phyloP scores from a whole-genome alignment of 2,113 vertebrate genomes.

The Tricholaema leucomelas region DNA sequence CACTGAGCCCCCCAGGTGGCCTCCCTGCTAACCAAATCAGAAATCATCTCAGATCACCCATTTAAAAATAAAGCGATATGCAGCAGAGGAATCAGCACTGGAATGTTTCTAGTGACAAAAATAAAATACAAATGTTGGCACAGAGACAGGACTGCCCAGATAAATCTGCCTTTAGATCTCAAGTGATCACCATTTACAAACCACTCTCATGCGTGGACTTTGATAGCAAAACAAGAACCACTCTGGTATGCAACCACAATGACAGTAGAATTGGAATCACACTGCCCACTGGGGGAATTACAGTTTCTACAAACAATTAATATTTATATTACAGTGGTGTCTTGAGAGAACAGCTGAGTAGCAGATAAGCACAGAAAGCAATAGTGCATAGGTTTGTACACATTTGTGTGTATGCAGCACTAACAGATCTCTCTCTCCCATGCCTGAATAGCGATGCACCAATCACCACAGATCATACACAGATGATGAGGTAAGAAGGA shows the following conservation, averaged over 20 bases:
- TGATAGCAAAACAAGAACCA: neutral
- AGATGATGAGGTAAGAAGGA: neutral
- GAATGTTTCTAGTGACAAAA: neutral
- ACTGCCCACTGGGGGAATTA: neutral
- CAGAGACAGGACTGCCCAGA: neutral
- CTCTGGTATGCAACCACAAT: neutral
- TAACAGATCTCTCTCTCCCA: neutral
- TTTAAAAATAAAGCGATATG: slow-evolving; percentile 17
- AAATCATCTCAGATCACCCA: neutral
- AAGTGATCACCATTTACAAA: neutral
- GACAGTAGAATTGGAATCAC: neutral
- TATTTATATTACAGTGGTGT: neutral
- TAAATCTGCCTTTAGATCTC: neutral
- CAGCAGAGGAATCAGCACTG: neutral
- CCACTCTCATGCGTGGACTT: neutral
- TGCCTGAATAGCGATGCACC: neutral
- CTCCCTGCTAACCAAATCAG: neutral
- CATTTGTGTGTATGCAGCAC: neutral
- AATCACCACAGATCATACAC: neutral
- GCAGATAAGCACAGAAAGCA: neutral
- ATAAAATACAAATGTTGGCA: neutral
- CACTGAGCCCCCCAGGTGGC: neutral
- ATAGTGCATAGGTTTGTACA: neutral
- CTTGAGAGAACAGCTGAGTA: neutral
- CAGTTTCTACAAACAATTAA: slow-evolving; percentile 24